Evolutionary conservation across 2,888 invertebrate genomes (phyloP), one percentile per base, ranked within the genome.

Genomic region (Plebejus argus): DNA sequence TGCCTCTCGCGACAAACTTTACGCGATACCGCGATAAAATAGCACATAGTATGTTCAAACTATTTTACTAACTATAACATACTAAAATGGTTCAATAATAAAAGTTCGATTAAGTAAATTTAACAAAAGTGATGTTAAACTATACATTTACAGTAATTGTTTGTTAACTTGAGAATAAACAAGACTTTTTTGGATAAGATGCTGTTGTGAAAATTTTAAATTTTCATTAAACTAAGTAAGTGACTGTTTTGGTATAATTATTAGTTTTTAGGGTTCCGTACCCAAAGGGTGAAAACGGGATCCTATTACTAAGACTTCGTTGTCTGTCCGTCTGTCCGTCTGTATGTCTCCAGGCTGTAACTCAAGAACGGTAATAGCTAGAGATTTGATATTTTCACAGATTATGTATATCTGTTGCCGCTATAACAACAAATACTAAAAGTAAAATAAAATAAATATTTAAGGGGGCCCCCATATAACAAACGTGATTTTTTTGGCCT

Each of bases 211-310:
- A 61, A 61, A 66, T 28, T 61, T 28, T 18, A 66, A 15, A 6
- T 66, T 66, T 66, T 33, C 66, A 12, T 23, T 18, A 10, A 66
- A 33, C 66, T 66, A 66, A 66, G 66, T 66, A 66, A 66, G 66
- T 66, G 53, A 18, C 12, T 53, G 5, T 53, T 53, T 18, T 3
- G 18, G n/a, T n/a, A n/a, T n/a, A n/a, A n/a, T n/a, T n/a, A n/a
- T n/a, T n/a, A n/a, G n/a, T n/a, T n/a, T n/a, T n/a, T n/a, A n/a
- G n/a, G n/a, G n/a, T n/a, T n/a, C n/a, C n/a, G n/a, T n/a, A n/a
- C n/a, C n/a, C n/a, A n/a, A n/a, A n/a, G n/a, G n/a, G n/a, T n/a
- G n/a, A n/a, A n/a, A n/a, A n/a, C n/a, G n/a, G n/a, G n/a, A n/a
- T n/a, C n/a, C n/a, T n/a, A n/a, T n/a, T n/a, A n/a, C n/a, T n/a